A percentile compares a stretch with the other conserved stretches of the same genome.
These are phyloP conservation scores for Agonopterix heracliana DNA, from an alignment of 2,888 invertebrate species.

Conservation along the genomic window DNA sequence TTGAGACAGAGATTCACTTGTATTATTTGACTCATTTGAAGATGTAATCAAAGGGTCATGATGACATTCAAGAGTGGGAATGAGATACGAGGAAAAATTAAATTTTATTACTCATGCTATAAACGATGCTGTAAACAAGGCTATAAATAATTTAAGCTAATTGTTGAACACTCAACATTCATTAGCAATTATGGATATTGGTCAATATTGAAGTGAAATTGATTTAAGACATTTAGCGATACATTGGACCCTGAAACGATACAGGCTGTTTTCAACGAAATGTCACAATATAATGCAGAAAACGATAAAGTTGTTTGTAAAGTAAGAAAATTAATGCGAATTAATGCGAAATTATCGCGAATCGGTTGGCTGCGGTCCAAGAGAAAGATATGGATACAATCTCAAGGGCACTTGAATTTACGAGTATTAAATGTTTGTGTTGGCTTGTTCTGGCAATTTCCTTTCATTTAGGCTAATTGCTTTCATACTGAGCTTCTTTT, in stretches of 20 bases:
- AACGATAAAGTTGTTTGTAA: conserved; percentile 27
- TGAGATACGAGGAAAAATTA: not conserved
- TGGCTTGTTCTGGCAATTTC: conserved; percentile 14
- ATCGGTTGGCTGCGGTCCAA: conserved; percentile 54
- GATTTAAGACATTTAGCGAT: too few species aligned
- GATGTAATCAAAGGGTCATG: not conserved
- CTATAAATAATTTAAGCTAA: not conserved
- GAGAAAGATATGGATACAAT: conserved; percentile 35
- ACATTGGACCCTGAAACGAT: not conserved
- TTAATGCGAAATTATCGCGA: too few species aligned
- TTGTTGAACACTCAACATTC: not conserved
- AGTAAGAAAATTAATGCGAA: conserved; percentile 46
- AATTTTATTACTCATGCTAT: not conserved
- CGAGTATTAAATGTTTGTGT: conserved; percentile 32
- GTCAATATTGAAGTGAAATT: not conserved
- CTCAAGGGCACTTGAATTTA: conserved; percentile 55
- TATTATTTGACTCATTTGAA: not conserved
- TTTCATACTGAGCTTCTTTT: not conserved
- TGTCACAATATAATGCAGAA: conserved; percentile 22
- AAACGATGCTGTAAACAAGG: not conserved
- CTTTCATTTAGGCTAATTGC: conserved; percentile 1
- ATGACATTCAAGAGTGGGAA: not conserved
- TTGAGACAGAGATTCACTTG: not conserved
- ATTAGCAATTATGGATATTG: not conserved
- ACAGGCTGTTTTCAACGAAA: not conserved